These are phyloP conservation scores for Neogale vison DNA, from an alignment of 2,113 vertebrate genomes.

Conservation along the genomic window DNA sequence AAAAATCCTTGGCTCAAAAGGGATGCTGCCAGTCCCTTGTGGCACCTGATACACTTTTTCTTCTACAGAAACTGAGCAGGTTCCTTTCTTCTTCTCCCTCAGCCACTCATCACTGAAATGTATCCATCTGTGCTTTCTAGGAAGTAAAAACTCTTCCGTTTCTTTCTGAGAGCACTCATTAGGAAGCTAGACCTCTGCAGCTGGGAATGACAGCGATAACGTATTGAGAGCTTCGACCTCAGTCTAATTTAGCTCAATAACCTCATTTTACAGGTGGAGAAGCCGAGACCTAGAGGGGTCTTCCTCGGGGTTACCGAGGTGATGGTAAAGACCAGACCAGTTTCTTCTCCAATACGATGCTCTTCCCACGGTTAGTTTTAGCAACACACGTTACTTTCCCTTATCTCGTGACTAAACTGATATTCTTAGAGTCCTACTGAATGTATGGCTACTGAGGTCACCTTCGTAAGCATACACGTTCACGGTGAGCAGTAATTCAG, in stretches of 20 bases:
- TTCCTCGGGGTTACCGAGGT: background rate
- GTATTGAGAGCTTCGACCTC: background rate
- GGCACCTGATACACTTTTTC: background rate
- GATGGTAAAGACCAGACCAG: background rate
- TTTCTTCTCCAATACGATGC: background rate
- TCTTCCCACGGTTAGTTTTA: background rate
- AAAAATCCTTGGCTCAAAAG: background rate
- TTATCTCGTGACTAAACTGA: background rate
- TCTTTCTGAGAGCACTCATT: background rate
- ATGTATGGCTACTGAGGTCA: background rate
- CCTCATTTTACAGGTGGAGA: background rate
- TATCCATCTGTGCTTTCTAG: background rate
- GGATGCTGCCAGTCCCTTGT: background rate
- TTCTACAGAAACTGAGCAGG: background rate
- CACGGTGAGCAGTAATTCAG: background rate
- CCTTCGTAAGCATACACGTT: background rate
- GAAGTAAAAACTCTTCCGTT: background rate
- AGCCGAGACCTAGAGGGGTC: too few species aligned
- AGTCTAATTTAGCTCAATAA: background rate
- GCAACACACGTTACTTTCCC: background rate
- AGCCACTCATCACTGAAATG: background rate
- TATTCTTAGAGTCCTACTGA: background rate
- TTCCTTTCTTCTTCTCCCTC: background rate
- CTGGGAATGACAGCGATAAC: background rate
- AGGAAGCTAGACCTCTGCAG: background rate